Conservation (phyloP, 53 echinoderm and acorn worm genomes). For the Stichopus horrens region DNA sequence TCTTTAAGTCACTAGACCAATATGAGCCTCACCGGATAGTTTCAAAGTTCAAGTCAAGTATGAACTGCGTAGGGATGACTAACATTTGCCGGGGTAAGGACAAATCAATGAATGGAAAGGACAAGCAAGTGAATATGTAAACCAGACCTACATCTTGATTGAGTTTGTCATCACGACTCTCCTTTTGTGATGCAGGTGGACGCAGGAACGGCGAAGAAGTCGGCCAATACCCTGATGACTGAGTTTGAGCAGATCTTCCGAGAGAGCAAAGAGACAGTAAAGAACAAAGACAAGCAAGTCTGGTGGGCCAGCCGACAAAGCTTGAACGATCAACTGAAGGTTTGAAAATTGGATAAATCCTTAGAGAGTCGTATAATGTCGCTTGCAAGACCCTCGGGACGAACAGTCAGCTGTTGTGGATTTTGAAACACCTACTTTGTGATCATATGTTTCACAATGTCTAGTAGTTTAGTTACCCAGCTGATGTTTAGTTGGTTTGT, state of each 20-base stretch:
- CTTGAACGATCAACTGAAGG: constrained; percentile 86
- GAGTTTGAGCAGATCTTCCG: constrained; percentile 79
- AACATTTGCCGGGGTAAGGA: background rate
- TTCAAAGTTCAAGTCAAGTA: background rate
- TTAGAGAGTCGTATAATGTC: too few relatives aligned
- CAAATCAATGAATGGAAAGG: background rate
- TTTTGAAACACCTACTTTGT: too few relatives aligned
- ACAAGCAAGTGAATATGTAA: too few relatives aligned
- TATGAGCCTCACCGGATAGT: background rate
- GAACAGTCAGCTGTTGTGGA: too few relatives aligned
- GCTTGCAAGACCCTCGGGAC: too few relatives aligned
- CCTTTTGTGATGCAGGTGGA: constrained; percentile 22
- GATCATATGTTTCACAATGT: too few relatives aligned
- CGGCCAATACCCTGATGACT: constrained; percentile 51
- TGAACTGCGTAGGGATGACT: background rate
- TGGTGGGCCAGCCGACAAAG: constrained; percentile 93
- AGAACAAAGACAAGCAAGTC: constrained; percentile 83
- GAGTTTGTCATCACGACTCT: background rate
- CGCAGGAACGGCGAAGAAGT: constrained; percentile 20
- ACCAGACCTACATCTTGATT: too few relatives aligned
- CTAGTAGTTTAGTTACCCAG: too few relatives aligned
- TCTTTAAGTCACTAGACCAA: too few relatives aligned
- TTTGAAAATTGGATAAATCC: background rate
- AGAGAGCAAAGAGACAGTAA: constrained; percentile 87
- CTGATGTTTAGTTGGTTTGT: too few relatives aligned